phyloP scores from a whole-genome alignment of 2,888 invertebrate species.

The Rhopalosiphum nymphaeae region DNA sequence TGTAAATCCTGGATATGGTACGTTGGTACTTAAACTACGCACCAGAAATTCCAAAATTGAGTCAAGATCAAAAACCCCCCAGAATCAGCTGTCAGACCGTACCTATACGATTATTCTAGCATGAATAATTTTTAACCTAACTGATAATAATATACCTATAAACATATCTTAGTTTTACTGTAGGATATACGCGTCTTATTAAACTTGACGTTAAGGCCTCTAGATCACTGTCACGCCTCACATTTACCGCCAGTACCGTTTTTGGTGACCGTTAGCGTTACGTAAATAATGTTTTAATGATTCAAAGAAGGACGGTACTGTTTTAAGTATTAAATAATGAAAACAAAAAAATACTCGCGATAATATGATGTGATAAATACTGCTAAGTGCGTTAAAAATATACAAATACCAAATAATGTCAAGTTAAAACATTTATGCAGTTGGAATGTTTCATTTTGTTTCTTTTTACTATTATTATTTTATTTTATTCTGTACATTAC shows the following conservation, averaged over 20 bases:
- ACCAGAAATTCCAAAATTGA: not conserved
- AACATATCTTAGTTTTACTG: not conserved
- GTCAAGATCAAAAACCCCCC: not conserved
- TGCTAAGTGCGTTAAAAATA: not conserved
- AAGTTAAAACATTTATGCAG: not conserved
- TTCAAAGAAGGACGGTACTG: not conserved
- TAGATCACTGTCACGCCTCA: not conserved
- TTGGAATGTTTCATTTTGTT: conserved; percentile 3
- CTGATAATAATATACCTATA: not conserved
- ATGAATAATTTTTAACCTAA: not conserved
- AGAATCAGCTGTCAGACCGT: not conserved
- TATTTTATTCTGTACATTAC: not conserved
- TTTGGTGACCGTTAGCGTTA: not conserved
- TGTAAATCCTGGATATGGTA: not conserved
- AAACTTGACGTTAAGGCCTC: not conserved
- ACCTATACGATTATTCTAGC: not conserved
- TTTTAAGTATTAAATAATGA: not conserved
- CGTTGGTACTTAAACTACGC: no score
- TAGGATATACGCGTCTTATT: not conserved
- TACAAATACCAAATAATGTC: not conserved
- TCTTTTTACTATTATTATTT: not conserved
- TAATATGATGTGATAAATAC: not conserved
- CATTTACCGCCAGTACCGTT: not conserved
- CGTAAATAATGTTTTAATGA: not conserved
- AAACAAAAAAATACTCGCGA: not conserved